Conservation (phyloP, 1,140 invertebrate genomes). For the Mamestra configurata region DNA sequence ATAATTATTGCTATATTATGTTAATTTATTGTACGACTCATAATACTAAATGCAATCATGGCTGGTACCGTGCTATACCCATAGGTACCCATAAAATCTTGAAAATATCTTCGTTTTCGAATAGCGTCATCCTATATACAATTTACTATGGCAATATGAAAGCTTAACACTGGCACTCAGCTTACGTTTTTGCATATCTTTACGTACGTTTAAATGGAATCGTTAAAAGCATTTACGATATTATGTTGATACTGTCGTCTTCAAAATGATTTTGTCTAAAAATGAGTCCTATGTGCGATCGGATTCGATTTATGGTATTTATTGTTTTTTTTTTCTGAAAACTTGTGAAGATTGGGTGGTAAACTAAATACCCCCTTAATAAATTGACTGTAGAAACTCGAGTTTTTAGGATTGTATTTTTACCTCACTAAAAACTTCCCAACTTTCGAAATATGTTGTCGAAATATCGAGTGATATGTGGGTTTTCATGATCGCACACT, state of each 20-base stretch:
- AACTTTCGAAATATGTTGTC: too few species aligned
- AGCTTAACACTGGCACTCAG: slow-evolving; percentile 46
- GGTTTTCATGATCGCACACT: too few species aligned
- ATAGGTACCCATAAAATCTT: slow-evolving; percentile 47
- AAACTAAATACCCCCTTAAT: too few species aligned
- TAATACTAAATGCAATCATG: slow-evolving; percentile 39
- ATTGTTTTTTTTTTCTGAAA: too few species aligned
- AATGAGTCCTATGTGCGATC: neutral
- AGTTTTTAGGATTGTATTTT: too few species aligned
- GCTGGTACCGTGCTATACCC: slow-evolving; percentile 7
- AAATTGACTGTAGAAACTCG: too few species aligned
- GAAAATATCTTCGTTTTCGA: slow-evolving; percentile 50
- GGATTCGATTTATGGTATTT: too few species aligned
- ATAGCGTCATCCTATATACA: slow-evolving; percentile 40
- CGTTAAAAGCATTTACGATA: slow-evolving; percentile 42
- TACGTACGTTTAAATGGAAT: slow-evolving; percentile 47
- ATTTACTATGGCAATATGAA: slow-evolving; percentile 51
- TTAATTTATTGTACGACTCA: slow-evolving; percentile 32
- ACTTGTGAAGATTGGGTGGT: too few species aligned
- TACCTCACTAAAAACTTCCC: too few species aligned
- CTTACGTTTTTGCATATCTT: slow-evolving; percentile 55
- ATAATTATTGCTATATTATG: slow-evolving; percentile 46
- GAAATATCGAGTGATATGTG: too few species aligned
- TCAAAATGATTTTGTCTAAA: neutral
- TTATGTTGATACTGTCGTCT: neutral